A percentile compares a stretch with the other conserved stretches of the same genome.
phyloP scores from a whole-genome alignment of 2,888 invertebrate genomes.

The Nemoura dubitans region DNA sequence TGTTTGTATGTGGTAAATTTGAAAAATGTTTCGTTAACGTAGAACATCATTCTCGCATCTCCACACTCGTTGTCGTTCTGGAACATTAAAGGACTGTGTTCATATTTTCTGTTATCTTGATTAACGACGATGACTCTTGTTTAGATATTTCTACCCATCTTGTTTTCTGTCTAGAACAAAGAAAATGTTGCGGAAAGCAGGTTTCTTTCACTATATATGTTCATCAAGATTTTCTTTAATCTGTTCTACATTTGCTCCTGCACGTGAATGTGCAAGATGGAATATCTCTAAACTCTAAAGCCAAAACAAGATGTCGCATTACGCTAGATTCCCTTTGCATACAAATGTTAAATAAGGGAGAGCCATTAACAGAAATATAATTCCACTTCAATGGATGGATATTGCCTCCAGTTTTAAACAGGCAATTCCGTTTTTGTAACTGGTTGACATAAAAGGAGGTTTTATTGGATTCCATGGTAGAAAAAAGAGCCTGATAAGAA shows the following conservation, averaged over 20 bases:
- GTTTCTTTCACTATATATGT: neutral
- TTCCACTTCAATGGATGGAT: conserved; percentile 4
- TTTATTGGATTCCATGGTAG: neutral
- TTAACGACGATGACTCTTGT: neutral
- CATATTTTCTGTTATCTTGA: neutral
- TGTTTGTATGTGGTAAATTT: neutral
- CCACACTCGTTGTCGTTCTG: neutral
- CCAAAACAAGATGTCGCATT: neutral
- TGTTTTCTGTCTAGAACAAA: neutral
- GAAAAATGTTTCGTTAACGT: neutral
- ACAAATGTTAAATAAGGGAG: conserved; percentile 26
- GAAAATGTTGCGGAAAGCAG: neutral
- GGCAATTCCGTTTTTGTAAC: neutral
- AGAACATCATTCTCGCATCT: neutral
- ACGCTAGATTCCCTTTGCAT: neutral
- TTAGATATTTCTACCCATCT: neutral
- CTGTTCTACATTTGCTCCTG: neutral
- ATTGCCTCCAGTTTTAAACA: neutral
- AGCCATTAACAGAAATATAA: conserved; percentile 30
- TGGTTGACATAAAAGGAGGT: neutral
- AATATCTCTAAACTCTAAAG: neutral
- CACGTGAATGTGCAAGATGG: neutral
- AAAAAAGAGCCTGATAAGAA: neutral
- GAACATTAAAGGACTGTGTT: neutral
- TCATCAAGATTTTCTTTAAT: neutral